Conservation (phyloP, 2,113 vertebrate genomes). For the Rhea pennata region DNA sequence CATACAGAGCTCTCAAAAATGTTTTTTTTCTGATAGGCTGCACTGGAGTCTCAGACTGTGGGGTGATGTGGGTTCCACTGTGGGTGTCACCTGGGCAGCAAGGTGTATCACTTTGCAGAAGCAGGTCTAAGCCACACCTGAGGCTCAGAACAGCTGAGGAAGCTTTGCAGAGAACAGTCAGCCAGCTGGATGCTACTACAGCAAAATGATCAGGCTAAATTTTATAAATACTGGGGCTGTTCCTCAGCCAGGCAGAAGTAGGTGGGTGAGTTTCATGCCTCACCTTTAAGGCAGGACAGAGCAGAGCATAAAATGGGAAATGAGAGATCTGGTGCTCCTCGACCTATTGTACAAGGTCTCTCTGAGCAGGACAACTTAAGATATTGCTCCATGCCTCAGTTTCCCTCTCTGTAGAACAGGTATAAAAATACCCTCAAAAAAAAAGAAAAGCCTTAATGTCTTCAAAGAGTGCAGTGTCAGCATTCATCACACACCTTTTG, state of each 20-base stretch:
- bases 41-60: neutral
- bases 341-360: neutral
- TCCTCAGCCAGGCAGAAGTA: neutral
- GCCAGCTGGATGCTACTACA: neutral
- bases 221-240: neutral
- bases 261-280: neutral
- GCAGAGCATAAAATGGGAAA: neutral
- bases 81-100: neutral
- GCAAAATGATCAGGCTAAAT: neutral
- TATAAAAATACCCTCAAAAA: neutral
- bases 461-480: conserved; percentile 33
- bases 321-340: neutral
- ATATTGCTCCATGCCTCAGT: neutral
- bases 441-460: neutral
- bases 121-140: neutral
- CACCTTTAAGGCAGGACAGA: neutral
- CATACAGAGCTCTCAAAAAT: neutral
- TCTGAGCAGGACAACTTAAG: neutral
- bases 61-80: neutral
- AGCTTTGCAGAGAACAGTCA: neutral
- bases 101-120: neutral
- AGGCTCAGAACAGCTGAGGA: neutral
- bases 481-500: conserved; percentile 24
- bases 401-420: neutral
- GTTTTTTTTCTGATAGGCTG: neutral